phyloP scores from a whole-genome alignment of 2,888 invertebrate species.

The Drosophila pseudotalamancana region DNA sequence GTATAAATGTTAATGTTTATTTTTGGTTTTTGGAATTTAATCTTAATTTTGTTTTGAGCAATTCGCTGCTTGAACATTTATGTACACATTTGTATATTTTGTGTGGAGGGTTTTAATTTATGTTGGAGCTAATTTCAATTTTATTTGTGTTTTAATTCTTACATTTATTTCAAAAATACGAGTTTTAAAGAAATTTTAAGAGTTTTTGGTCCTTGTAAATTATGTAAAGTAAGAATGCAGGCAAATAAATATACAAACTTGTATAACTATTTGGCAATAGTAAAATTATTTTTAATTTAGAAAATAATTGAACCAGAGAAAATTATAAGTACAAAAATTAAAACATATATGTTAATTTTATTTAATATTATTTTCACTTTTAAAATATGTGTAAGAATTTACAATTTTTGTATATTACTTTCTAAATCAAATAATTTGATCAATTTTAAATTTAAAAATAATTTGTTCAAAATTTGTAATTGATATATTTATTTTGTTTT shows the following conservation, averaged over 20 bases:
- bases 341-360: not conserved
- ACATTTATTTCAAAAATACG: constrained; percentile 43
- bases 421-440: not conserved
- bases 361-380: not conserved
- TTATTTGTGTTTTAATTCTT: constrained; percentile 10
- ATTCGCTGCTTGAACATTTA: constrained; percentile 63
- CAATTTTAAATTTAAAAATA: not conserved
- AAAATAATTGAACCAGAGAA: not conserved
- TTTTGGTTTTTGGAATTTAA: constrained; percentile 14
- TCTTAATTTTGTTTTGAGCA: constrained; percentile 44
- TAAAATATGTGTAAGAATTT: not conserved
- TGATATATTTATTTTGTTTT: constrained; percentile 19
- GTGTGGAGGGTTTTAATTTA: constrained; percentile 61
- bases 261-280: not conserved
- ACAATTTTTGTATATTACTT: constrained; percentile 4
- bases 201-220: constrained; percentile 72
- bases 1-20: constrained; percentile 6
- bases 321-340: not conserved
- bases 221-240: constrained; percentile 46
- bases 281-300: not conserved
- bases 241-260: not conserved
- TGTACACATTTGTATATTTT: constrained; percentile 46
- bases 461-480: constrained; percentile 4
- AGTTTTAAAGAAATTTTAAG: constrained; percentile 33
- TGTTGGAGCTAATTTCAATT: constrained; percentile 34